These are phyloP conservation scores for Zenarchopterus dispar DNA, from an alignment of 2,797 vertebrate genomes.

Conservation along the genomic window DNA sequence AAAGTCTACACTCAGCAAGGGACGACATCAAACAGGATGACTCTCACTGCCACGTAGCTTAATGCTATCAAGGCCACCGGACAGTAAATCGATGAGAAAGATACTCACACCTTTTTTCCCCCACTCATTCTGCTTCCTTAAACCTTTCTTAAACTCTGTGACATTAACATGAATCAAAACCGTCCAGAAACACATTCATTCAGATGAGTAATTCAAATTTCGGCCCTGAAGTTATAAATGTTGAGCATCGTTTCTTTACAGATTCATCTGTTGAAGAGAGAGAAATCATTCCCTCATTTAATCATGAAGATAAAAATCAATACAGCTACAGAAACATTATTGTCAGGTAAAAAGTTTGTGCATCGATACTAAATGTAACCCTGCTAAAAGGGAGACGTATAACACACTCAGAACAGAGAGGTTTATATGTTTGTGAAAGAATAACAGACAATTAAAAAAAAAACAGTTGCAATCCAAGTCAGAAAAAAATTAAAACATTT, in stretches of 20 bases:
- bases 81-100: conserved; percentile 31
- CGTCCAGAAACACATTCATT: not conserved
- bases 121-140: not conserved
- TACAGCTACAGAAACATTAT: conserved; percentile 1
- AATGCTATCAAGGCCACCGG: conserved; percentile 6
- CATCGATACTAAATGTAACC: no score
- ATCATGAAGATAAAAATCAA: conserved; percentile 24
- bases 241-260: conserved; percentile 15
- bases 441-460: conserved; percentile 49
- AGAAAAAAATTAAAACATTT: conserved; percentile 99
- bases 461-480: conserved; percentile 59
- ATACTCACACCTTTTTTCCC: not conserved
- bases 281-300: not conserved
- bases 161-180: conserved; percentile 6
- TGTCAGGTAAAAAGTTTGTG: not conserved
- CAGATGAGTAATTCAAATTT: not conserved
- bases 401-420: no score
- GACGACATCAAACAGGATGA: conserved; percentile 14
- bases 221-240: not conserved
- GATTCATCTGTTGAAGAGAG: not conserved
- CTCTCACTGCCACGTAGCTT: conserved; percentile 5
- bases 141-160: not conserved
- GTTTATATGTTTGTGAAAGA: not conserved
- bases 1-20: not conserved
- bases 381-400: no score